Base-by-base conservation (phyloP, 2,888 invertebrate genomes). In the Anagyrus pseudococci region DNA sequence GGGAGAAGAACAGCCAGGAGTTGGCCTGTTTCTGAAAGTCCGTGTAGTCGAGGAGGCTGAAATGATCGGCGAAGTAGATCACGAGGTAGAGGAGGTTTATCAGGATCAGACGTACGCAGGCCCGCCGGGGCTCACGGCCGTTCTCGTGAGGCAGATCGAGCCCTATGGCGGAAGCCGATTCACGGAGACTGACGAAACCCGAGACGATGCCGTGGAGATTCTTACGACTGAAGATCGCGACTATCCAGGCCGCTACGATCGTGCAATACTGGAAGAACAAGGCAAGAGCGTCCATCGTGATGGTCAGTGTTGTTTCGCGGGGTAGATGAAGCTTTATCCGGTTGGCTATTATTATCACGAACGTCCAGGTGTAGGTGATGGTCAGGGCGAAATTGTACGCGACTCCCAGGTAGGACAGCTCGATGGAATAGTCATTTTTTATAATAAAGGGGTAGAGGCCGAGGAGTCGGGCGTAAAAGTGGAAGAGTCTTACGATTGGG, bases 1-100 rank as follows among this genome's bases (percentile, higher is more conserved):
- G 4, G 20, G 46, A 55, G 4, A 58, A 63, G 37, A 29, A 58
- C 15, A 58, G 2, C 63, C 63, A 63, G 7, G 41, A 13, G 29
- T 4, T n/a, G 1, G 54, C 63, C 8, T 63, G 63, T 19, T 63
- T 58, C 44, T 46, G 58, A 58, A 58, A 63, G 19, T 52, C 58
- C 46, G 43, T 44, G 13, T 54, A 55, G 26, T 33, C 8, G 10
- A 37, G 22, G 13, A 58, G 8, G 0, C 46, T 22, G 10, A 17
- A 46, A 25, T 58, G 55, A 22, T 63, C 63, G 1, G 29, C 7
- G 7, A 63, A 4, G 41, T 50, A 55, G 22, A 63, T 15, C 0
- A 17, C 2, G 13, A 41, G 19, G 43, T 63, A 63, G 7, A 55
- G 8, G 7, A 50, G 13, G 25, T 58, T 63, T 1, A 63, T 46